Percentiles rank a stretch among this genome's conserved stretches.
Conservation (phyloP, 2,888 invertebrate genomes). For the Bedellia somnulentella region DNA sequence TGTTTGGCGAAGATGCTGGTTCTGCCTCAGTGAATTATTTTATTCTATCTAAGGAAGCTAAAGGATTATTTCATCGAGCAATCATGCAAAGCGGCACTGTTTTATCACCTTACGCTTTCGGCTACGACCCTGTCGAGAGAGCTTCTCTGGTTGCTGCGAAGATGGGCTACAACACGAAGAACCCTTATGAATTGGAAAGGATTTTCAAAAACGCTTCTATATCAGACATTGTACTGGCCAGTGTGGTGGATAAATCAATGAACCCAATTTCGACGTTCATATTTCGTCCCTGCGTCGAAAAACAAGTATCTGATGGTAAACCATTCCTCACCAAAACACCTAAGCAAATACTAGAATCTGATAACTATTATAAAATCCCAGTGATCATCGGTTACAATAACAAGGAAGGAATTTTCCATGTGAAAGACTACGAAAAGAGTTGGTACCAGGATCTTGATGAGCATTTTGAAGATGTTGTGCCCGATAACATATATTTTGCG, state of each 20-base stretch:
- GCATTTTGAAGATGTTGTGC: conserved; percentile 5
- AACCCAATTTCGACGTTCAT: conserved; percentile 3
- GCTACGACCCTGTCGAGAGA: conserved; percentile 8
- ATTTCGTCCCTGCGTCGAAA: conserved; percentile 8
- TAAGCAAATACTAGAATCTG: conserved; percentile 9
- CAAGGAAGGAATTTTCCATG: conserved; percentile 20
- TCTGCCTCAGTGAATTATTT: conserved; percentile 10
- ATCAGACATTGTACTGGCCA: conserved; percentile 9
- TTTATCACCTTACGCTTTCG: conserved; percentile 10
- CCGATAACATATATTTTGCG: conserved; percentile 7
- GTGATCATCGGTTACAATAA: conserved; percentile 21
- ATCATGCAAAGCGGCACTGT: conserved; percentile 12
- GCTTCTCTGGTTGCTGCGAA: conserved; percentile 9
- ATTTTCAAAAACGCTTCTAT: conserved; percentile 10
- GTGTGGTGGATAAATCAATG: conserved; percentile 2
- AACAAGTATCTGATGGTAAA: conserved; percentile 2
- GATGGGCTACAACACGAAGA: conserved; percentile 11
- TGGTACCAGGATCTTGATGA: conserved; percentile 1
- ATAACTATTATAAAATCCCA: conserved; percentile 10
- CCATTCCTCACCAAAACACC: conserved; percentile 9
- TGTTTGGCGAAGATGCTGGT: conserved; percentile 12
- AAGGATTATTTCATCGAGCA: conserved; percentile 10
- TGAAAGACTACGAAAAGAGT: conserved; percentile 7
- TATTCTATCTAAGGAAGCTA: conserved; percentile 9
- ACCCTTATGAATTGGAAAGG: conserved; percentile 10